Conservation (phyloP, 2,888 invertebrate species). For the Hydriomena furcata region DNA sequence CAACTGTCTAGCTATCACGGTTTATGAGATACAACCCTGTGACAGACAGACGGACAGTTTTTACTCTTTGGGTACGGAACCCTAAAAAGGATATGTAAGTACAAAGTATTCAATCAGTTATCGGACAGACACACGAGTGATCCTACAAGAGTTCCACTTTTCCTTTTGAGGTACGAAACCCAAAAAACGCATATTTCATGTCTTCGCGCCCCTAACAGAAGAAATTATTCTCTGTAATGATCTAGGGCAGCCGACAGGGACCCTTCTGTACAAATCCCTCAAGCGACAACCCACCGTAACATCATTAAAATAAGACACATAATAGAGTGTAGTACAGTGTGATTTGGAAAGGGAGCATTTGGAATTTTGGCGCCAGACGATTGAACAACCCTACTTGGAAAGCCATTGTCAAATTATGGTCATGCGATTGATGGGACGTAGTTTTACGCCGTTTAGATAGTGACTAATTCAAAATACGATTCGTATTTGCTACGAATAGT, state of each 20-base stretch:
- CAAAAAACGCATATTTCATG: conserved; percentile 33
- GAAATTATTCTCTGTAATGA: conserved; percentile 40
- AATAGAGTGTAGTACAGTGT: conserved; percentile 16
- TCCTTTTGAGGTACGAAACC: too few species aligned
- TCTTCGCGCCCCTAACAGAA: conserved; percentile 28
- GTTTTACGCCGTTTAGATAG: conserved; percentile 1
- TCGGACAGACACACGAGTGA: too few species aligned
- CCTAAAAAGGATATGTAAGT: too few species aligned
- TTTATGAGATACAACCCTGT: too few species aligned
- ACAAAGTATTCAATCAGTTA: too few species aligned
- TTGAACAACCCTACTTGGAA: conserved; percentile 55
- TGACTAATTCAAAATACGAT: too few species aligned
- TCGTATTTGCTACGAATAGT: too few species aligned
- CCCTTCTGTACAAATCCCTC: conserved; percentile 12
- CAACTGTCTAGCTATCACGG: too few species aligned
- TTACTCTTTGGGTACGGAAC: too few species aligned
- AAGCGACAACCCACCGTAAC: conserved; percentile 14
- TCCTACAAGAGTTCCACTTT: too few species aligned
- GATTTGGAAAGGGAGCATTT: conserved; percentile 45
- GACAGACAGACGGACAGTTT: too few species aligned
- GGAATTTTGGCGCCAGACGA: conserved; percentile 72
- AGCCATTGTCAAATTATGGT: conserved; percentile 43
- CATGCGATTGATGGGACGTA: conserved; percentile 39
- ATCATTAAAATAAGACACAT: neutral
- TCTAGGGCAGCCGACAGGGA: conserved; percentile 33